Conservation (phyloP, 2,888 invertebrate genomes). For the Volucella zonaria region DNA sequence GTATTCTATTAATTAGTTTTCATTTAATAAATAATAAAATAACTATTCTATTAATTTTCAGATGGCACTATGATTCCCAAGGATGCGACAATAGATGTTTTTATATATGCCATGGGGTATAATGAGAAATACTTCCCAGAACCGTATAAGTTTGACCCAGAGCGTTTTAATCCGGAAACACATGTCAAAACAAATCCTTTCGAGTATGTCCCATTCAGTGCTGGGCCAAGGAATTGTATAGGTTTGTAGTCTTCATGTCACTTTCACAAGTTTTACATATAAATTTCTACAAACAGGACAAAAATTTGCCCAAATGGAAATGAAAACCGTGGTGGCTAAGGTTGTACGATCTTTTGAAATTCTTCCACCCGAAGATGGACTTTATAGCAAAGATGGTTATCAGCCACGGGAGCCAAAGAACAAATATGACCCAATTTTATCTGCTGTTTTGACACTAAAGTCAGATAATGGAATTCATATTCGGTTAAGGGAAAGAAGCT, state of each 20-base stretch:
- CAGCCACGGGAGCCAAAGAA: conserved; percentile 74
- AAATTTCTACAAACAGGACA: conserved; percentile 78
- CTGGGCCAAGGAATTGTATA: conserved; percentile 86
- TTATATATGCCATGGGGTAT: conserved; percentile 78
- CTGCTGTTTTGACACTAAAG: conserved; percentile 83
- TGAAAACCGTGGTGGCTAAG: conserved; percentile 84
- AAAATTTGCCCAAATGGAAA: conserved; percentile 84
- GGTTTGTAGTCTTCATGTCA: conserved; percentile 68
- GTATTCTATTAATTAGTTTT: conserved; percentile 72
- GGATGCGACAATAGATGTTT: conserved; percentile 76
- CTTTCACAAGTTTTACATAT: conserved; percentile 34
- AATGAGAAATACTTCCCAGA: conserved; percentile 79
- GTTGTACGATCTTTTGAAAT: conserved; percentile 83
- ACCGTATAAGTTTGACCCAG: conserved; percentile 82
- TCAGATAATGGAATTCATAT: conserved; percentile 83
- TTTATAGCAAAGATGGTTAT: conserved; percentile 77
- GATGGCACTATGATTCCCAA: conserved; percentile 79
- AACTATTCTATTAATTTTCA: conserved; percentile 51
- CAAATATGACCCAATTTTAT: conserved; percentile 82
- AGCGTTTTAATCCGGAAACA: conserved; percentile 83
- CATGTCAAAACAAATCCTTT: conserved; percentile 82
- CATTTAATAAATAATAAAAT: too few species aligned
- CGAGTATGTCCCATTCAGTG: conserved; percentile 86
- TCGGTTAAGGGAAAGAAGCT: conserved; percentile 79
- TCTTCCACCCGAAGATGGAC: conserved; percentile 78